phyloP scores from a whole-genome alignment of 2,797 vertebrate genomes.

The Halcyon smyrnensis region DNA sequence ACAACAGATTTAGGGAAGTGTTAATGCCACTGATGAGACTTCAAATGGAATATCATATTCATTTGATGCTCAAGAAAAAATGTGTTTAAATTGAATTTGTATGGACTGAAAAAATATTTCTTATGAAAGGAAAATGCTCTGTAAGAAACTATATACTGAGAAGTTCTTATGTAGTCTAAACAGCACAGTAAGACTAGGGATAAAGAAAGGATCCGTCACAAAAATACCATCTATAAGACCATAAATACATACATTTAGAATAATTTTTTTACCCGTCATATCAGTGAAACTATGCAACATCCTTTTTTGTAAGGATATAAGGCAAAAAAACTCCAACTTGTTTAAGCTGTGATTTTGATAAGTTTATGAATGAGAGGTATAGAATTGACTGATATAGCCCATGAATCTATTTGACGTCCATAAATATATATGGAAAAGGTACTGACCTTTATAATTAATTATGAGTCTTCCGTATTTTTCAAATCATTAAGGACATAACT shows the following conservation, averaged over 20 bases:
- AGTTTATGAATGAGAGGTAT: not conserved
- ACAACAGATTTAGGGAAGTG: no score
- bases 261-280: not conserved
- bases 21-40: no score
- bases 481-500: not conserved
- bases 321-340: not conserved
- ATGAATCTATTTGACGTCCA: not conserved
- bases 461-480: not conserved
- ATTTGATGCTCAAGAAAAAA: no score
- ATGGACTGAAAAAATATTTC: no score
- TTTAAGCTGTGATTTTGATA: not conserved
- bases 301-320: not conserved
- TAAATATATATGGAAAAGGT: not conserved
- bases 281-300: not conserved
- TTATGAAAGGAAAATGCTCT: not conserved
- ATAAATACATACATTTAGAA: not conserved
- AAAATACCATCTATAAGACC: not conserved
- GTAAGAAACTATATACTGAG: not conserved
- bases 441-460: not conserved
- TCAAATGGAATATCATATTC: no score
- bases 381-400: not conserved
- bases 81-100: no score
- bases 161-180: not conserved
- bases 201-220: not conserved
- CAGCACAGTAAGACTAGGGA: not conserved